Base-by-base conservation (phyloP, 2,113 vertebrate genomes). In the Taxidea taxus region DNA sequence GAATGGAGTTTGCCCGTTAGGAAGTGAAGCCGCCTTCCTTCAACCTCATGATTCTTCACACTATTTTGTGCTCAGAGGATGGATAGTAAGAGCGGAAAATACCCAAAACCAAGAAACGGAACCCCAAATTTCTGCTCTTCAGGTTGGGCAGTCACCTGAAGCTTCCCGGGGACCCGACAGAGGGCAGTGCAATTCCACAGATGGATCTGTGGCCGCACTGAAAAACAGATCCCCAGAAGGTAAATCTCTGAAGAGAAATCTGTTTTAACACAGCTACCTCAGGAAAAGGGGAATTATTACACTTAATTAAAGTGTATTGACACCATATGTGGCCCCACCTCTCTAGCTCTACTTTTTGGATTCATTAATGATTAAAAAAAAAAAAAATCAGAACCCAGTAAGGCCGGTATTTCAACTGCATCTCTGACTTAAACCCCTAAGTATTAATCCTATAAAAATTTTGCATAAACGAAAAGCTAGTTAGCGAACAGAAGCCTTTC, bases 301-400 rank as follows among this genome's bases (percentile, higher is more conserved):
- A 99, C 98, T 99, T 99, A 99, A 99, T 99, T 99, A 99, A 99
- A 99, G 98, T 98, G 98, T 99, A 99, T 99, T 99, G 99, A 99
- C 99, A 99, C 99, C 99, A 99, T 98, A 99, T 99, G 99, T 98
- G 98, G 98, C 98, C 98, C 97, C 98, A 98, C 98, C 97, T 98
- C 98, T 97, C 97, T 98, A 98, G 97, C 96, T 98, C 98, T 98
- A 97, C 87, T 56, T 98, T 98, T 96, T 97, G 94, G 94, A 96
- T 98, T 98, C 98, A 98, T 98, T 98, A 99, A 98, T 98, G 97
- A 97, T 97, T 98, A 95, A 92, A 97, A 94, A 98, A 98, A 98
- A 97, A 95, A 96, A 98, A 98, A 95, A 98, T 98, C 93, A 95
- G 83, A 77, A 94, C 90, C 96, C 87, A 60, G 4, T 97, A 97